Evolutionary conservation across 2,888 invertebrate genomes (phyloP).

Genomic region (Phengaris alcon): DNA sequence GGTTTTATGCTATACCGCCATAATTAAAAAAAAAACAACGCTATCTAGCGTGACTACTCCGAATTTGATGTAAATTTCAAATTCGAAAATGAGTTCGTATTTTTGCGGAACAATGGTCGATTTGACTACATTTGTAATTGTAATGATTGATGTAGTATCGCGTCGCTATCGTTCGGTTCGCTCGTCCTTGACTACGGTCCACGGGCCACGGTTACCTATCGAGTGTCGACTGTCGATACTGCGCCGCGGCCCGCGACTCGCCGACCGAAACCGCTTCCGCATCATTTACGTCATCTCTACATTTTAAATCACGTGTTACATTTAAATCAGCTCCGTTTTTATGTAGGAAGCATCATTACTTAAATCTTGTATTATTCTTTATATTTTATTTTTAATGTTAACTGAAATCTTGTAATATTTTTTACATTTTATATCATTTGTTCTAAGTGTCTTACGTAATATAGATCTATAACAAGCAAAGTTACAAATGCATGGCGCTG

Average conservation of each 20-base stretch:
- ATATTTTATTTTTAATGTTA: background rate
- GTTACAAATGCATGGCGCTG: background rate
- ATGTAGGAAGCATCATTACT: background rate
- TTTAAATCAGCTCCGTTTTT: conserved; percentile 32
- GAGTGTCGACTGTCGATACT: conserved; percentile 30
- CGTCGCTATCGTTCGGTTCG: conserved; percentile 56
- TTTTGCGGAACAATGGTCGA: background rate
- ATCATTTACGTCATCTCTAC: conserved; percentile 52
- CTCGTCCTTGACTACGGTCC: conserved; percentile 61
- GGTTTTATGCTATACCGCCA: too few species aligned
- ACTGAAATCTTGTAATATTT: too few species aligned
- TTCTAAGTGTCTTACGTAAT: background rate
- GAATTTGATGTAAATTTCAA: background rate
- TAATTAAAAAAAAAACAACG: background rate
- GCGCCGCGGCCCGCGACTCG: conserved; percentile 42
- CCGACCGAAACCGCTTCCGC: conserved; percentile 68
- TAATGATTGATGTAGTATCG: conserved; percentile 34
- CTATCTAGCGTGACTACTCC: background rate
- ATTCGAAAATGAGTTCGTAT: background rate
- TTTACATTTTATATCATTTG: background rate
- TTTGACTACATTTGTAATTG: conserved; percentile 22
- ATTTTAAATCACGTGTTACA: conserved; percentile 33
- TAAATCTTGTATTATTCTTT: background rate
- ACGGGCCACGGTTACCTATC: conserved; percentile 41
- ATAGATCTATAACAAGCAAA: background rate